These are phyloP conservation scores for Orthosia cruda DNA, from an alignment of 2,888 invertebrate species.

Conservation along the genomic window DNA sequence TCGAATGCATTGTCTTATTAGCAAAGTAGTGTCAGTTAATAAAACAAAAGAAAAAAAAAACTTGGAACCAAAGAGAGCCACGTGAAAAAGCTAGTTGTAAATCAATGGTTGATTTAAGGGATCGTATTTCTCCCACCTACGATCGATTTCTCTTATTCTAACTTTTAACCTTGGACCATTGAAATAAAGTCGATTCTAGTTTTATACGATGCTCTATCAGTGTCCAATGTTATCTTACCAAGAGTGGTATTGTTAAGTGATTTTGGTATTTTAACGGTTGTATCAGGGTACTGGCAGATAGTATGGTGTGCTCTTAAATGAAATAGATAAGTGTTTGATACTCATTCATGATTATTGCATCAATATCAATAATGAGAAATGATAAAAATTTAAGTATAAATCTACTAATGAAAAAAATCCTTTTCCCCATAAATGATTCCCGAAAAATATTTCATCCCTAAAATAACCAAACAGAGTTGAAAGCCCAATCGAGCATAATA, in stretches of 20 bases:
- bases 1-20: conserved; percentile 1
- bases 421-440: too few relatives aligned
- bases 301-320: conserved; percentile 3
- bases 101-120: conserved; percentile 45
- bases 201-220: conserved; percentile 10
- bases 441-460: not conserved
- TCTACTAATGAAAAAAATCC: accelerated
- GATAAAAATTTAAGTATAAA: too few relatives aligned
- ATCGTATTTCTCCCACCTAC: conserved; percentile 52
- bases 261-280: conserved; percentile 45
- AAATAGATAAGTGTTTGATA: conserved; percentile 17
- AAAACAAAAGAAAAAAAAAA: conserved; percentile 19
- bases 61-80: not conserved
- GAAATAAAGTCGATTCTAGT: conserved; percentile 16
- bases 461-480: not conserved
- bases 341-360: too few relatives aligned
- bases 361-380: too few relatives aligned
- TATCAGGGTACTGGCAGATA: not conserved
- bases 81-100: conserved; percentile 30
- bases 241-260: conserved; percentile 50
- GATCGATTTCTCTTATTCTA: not conserved
- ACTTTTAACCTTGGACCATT: conserved; percentile 16
- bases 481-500: not conserved
- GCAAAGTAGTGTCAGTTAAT: not conserved
- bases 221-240: conserved; percentile 50